These are phyloP conservation scores for Phaonia tiefii DNA, from an alignment of 2,888 invertebrate genomes.

Conservation along the genomic window DNA sequence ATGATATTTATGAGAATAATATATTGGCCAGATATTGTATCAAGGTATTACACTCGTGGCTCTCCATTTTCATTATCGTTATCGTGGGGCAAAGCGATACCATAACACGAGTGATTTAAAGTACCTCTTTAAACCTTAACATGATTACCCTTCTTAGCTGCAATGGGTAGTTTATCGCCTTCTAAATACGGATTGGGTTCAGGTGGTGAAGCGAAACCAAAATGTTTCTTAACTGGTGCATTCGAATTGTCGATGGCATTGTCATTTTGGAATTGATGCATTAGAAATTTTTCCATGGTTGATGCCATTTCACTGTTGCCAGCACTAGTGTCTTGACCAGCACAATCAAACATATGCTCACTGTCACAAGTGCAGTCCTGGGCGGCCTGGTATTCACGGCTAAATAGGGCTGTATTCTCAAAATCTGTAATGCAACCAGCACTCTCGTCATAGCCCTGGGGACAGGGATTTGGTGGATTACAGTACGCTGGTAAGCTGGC, in stretches of 20 bases:
- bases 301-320: slow-evolving; percentile 80
- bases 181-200: slow-evolving; percentile 92
- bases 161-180: slow-evolving; percentile 93
- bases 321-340: slow-evolving; percentile 80
- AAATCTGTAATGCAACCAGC: slow-evolving; percentile 90
- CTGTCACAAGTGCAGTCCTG: slow-evolving; percentile 99
- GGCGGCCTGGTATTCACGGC: slow-evolving; percentile 93
- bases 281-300: slow-evolving; percentile 86
- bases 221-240: slow-evolving; percentile 88
- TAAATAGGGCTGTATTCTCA: slow-evolving; percentile 97
- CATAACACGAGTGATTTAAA: slow-evolving; percentile 31
- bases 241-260: slow-evolving; percentile 84
- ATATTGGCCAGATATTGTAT: slow-evolving; percentile 1
- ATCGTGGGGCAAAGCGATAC: slow-evolving; percentile 49
- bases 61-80: not conserved
- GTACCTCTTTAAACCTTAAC: slow-evolving; percentile 77
- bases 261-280: slow-evolving; percentile 79
- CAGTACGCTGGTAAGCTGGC: slow-evolving; percentile 97
- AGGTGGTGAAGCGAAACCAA: slow-evolving; percentile 80
- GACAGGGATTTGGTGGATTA: slow-evolving; percentile 99
- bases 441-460: slow-evolving; percentile 88
- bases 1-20: slow-evolving; percentile 13
- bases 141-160: slow-evolving; percentile 94
- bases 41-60: not conserved
- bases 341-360: slow-evolving; percentile 98